These are phyloP conservation scores for Sinocyclocheilus maitianheensis DNA, from an alignment of 2,113 vertebrate species.

Conservation along the genomic window DNA sequence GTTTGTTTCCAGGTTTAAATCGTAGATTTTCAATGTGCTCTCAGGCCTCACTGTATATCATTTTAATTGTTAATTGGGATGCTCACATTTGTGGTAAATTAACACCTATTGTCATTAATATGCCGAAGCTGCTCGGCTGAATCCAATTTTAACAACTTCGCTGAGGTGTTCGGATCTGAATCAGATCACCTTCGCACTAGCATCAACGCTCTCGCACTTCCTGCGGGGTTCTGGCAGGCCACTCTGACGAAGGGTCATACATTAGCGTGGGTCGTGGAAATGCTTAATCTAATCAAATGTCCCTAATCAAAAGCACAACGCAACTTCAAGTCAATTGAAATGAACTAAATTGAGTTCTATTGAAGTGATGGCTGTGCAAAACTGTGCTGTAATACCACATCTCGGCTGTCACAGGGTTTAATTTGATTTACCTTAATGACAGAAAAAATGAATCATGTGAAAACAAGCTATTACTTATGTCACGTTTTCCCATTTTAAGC, in stretches of 20 bases:
- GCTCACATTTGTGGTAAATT: slow-evolving; percentile 10
- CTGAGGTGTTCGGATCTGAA: neutral
- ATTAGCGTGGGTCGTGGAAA: slow-evolving; percentile 8
- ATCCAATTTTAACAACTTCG: neutral
- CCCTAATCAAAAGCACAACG: slow-evolving; percentile 40
- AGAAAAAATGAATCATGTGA: neutral
- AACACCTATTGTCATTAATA: neutral
- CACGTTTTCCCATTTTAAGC: neutral
- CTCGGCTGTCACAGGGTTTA: slow-evolving; percentile 2
- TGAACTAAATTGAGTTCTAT: neutral
- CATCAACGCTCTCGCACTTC: neutral
- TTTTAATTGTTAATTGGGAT: neutral
- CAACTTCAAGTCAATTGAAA: slow-evolving; percentile 34
- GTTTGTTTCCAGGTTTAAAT: neutral
- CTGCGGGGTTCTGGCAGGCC: neutral
- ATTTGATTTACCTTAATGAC: neutral
- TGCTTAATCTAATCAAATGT: slow-evolving; percentile 48
- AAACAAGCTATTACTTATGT: slow-evolving; percentile 11
- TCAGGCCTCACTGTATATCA: neutral
- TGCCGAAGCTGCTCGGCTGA: neutral
- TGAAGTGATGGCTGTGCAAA: slow-evolving; percentile 1
- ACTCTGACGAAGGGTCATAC: slow-evolving; percentile 34
- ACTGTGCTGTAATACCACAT: slow-evolving; percentile 4
- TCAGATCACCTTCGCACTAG: slow-evolving; percentile 37
- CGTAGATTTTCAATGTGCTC: neutral